These are phyloP conservation scores for Odontamblyopus lacepedii DNA, from an alignment of 2,797 vertebrate genomes.

Conservation along the genomic window DNA sequence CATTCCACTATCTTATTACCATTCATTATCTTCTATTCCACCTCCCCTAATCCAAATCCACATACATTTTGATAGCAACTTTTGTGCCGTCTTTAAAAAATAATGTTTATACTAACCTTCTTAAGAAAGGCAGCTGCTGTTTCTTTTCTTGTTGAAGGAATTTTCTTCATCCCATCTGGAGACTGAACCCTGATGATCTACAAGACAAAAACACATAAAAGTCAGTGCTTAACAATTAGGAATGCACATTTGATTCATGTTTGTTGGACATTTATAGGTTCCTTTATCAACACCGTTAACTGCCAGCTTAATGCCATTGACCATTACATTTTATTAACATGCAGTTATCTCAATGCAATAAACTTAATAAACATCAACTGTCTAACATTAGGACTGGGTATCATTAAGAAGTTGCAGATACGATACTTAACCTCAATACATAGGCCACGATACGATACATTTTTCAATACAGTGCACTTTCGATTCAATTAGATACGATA, in stretches of 20 bases:
- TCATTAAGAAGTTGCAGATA: no score
- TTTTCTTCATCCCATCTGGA: slow-evolving; percentile 93
- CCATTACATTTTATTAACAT: not conserved
- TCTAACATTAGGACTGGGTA: no score
- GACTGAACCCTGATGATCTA: slow-evolving; percentile 96
- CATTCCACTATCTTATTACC: no score
- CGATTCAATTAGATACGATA: no score
- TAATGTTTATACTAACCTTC: slow-evolving; percentile 79
- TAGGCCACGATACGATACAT: no score
- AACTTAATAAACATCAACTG: no score
- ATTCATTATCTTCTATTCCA: not conserved
- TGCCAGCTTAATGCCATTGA: not conserved
- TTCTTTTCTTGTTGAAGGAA: slow-evolving; percentile 89
- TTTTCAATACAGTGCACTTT: no score
- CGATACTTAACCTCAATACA: no score
- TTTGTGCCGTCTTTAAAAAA: no score
- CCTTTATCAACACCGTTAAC: not conserved
- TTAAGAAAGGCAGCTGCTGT: slow-evolving; percentile 90
- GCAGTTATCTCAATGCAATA: not conserved
- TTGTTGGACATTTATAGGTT: not conserved
- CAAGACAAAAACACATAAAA: not conserved
- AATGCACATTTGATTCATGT: no score
- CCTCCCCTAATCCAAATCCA: no score
- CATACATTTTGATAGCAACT: no score
- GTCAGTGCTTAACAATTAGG: not conserved